Evolutionary conservation across 2,113 vertebrate genomes (phyloP).

Genomic region (Glareola pratincola): DNA sequence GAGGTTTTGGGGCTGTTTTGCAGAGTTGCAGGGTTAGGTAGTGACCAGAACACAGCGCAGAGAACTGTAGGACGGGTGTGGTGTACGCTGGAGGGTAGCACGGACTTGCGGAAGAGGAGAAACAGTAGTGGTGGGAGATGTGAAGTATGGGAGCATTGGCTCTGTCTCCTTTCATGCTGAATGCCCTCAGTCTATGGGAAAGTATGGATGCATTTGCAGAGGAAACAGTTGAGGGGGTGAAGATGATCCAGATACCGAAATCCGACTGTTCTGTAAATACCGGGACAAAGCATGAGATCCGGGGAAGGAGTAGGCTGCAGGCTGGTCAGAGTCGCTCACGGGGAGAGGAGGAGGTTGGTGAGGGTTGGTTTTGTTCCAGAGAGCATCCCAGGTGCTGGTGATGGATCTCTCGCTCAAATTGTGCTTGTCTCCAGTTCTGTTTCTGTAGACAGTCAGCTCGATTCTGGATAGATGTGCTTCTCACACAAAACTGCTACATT

Average conservation of each 20-base stretch:
- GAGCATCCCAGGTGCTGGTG: background rate
- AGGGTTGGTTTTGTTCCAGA: background rate
- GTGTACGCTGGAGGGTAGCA: background rate
- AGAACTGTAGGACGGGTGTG: background rate
- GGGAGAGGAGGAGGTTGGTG: background rate
- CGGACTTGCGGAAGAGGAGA: background rate
- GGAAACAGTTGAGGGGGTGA: background rate
- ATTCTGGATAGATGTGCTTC: background rate
- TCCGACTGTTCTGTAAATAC: background rate
- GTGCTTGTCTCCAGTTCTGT: background rate
- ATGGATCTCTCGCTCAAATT: background rate
- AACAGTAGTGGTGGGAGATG: background rate
- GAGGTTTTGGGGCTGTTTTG: background rate
- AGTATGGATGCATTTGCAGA: background rate
- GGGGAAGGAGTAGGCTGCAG: background rate
- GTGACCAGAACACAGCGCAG: background rate
- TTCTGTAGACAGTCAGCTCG: background rate
- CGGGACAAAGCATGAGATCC: background rate
- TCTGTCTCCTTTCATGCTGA: accelerated
- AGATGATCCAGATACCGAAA: background rate
- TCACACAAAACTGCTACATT: background rate
- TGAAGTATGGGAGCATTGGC: background rate
- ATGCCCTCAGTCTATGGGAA: background rate
- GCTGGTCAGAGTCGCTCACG: background rate
- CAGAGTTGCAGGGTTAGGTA: accelerated